A percentile compares a stretch with the other conserved stretches of the same genome.
phyloP scores from a whole-genome alignment of 2,113 vertebrate species.

The Tonatia bakeri region DNA sequence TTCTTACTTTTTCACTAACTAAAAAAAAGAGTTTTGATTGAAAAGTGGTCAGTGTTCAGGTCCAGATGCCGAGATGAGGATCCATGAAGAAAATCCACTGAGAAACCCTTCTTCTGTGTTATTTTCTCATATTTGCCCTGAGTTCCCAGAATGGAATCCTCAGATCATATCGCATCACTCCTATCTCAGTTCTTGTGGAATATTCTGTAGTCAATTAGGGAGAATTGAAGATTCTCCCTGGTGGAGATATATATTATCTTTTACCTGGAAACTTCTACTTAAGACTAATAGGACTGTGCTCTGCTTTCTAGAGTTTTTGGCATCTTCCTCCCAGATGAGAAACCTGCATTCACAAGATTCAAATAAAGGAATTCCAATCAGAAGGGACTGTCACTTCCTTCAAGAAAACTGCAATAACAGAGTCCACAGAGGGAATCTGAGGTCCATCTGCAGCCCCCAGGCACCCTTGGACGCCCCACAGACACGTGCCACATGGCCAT shows the following conservation, averaged over 20 bases:
- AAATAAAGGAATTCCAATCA: neutral
- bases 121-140: fast-evolving
- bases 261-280: neutral
- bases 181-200: fast-evolving
- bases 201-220: neutral
- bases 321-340: neutral
- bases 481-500: fast-evolving
- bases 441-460: fast-evolving
- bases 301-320: fast-evolving
- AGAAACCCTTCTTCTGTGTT: no score
- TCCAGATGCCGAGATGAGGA: fast-evolving
- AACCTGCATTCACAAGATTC: neutral
- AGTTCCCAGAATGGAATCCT: fast-evolving
- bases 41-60: fast-evolving
- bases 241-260: neutral
- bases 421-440: fast-evolving
- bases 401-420: neutral
- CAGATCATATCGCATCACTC: fast-evolving
- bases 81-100: neutral
- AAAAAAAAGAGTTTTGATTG: neutral
- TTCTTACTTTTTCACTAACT: neutral
- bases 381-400: neutral
- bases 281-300: neutral
- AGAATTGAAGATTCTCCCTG: neutral
- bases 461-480: fast-evolving